A percentile compares a stretch with the other conserved stretches of the same genome.
Evolutionary conservation across 1,140 invertebrate species (phyloP).

Genomic region (Heliconius hermathena): DNA sequence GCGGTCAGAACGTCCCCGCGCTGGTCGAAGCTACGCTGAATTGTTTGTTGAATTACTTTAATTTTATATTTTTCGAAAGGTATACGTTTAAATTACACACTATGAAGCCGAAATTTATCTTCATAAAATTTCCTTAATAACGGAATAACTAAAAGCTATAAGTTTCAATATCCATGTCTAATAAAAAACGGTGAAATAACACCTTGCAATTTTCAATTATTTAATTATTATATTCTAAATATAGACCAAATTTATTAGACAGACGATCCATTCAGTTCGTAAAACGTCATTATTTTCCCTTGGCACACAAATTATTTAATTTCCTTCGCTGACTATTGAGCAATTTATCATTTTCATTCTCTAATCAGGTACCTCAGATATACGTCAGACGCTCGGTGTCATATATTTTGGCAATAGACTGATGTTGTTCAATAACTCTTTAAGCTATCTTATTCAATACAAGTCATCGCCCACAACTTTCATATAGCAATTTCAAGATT

Average conservation of each 20-base stretch:
- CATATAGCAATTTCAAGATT: no score
- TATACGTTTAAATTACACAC: no score
- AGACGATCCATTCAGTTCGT: background rate
- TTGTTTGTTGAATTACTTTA: no score
- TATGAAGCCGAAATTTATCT: no score
- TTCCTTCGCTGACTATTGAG: background rate
- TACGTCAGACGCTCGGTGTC: background rate
- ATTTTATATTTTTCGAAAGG: no score
- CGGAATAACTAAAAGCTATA: no score
- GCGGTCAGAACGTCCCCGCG: no score
- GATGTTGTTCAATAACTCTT: background rate
- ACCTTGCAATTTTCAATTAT: no score
- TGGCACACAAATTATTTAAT: background rate
- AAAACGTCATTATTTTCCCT: background rate
- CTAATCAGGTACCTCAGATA: background rate
- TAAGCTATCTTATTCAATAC: background rate
- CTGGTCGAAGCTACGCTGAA: no score
- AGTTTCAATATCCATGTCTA: no score
- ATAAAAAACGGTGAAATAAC: no score
- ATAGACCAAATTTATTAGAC: background rate
- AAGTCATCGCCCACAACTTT: background rate
- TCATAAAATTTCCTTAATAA: no score
- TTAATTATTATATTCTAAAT: background rate
- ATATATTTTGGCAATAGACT: background rate
- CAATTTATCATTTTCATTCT: background rate